These are phyloP conservation scores for Microcebus ravelobensis DNA, from an alignment of 2,113 vertebrate genomes.

Conservation along the genomic window DNA sequence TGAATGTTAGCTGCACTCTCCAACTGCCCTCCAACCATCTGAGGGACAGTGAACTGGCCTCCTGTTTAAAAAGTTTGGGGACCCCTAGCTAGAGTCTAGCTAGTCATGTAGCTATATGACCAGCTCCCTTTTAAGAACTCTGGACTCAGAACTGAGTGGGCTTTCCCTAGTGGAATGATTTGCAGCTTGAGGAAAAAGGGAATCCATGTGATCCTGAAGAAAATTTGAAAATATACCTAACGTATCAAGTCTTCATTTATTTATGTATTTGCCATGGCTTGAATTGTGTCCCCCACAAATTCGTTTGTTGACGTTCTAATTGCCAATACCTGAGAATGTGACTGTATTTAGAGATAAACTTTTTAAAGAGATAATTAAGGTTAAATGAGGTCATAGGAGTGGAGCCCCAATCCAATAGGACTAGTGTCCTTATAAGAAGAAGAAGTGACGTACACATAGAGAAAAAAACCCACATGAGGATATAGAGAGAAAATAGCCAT, in stretches of 20 bases:
- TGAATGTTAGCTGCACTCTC: too few relatives aligned
- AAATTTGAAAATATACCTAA: not conserved
- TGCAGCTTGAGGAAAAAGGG: not conserved
- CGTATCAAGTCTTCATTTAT: not conserved
- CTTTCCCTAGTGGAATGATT: not conserved
- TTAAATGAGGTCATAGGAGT: not conserved
- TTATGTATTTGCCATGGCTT: not conserved
- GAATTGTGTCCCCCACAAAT: not conserved
- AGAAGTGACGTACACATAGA: not conserved
- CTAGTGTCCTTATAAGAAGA: not conserved
- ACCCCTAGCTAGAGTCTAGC: too few relatives aligned
- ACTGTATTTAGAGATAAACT: not conserved
- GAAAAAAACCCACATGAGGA: not conserved
- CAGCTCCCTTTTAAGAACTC: not conserved
- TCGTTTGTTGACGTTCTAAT: not conserved
- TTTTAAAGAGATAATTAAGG: not conserved
- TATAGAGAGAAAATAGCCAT: not conserved
- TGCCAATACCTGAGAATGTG: not conserved
- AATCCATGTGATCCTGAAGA: not conserved
- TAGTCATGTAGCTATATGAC: too few relatives aligned
- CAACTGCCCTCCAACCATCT: too few relatives aligned
- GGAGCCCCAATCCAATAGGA: not conserved
- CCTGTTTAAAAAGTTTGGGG: too few relatives aligned
- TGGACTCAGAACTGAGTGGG: not conserved
- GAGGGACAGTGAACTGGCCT: too few relatives aligned